phyloP scores from a whole-genome alignment of 1,140 invertebrate species.

The Philotrypesis tridentata region DNA sequence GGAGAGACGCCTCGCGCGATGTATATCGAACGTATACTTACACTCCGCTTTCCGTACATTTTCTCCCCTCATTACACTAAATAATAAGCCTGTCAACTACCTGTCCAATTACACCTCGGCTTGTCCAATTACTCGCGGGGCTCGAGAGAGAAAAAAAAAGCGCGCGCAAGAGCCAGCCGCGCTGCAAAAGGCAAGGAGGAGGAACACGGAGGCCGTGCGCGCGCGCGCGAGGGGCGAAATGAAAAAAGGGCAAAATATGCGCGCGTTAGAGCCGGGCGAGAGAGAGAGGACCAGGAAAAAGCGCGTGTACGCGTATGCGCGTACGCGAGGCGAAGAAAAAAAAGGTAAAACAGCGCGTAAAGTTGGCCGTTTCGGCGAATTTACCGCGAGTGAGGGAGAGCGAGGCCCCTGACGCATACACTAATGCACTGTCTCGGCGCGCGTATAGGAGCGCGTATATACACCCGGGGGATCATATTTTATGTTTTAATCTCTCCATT shows the following conservation, averaged over 20 bases:
- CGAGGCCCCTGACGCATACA: neutral
- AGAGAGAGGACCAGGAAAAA: neutral
- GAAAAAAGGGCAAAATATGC: slow-evolving; percentile 2
- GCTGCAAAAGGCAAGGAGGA: neutral
- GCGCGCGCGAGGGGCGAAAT: neutral
- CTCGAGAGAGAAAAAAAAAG: neutral
- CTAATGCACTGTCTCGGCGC: slow-evolving; percentile 47
- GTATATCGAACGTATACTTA: no score
- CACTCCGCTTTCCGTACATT: neutral
- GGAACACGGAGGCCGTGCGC: neutral
- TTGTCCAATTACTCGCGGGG: slow-evolving; percentile 32
- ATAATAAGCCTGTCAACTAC: slow-evolving; percentile 41
- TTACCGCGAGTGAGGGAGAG: neutral
- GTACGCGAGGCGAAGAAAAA: neutral
- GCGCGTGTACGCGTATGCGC: no score
- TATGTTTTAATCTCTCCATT: slow-evolving; percentile 74
- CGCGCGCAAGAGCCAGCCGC: neutral
- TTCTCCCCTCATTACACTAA: slow-evolving; percentile 35
- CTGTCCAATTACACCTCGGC: slow-evolving; percentile 44
- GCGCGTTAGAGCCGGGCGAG: neutral
- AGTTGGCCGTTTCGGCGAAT: slow-evolving; percentile 44
- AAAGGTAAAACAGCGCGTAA: slow-evolving; percentile 26
- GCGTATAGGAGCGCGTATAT: slow-evolving; percentile 36
- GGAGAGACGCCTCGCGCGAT: no score
- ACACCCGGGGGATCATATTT: slow-evolving; percentile 69